Evolutionary conservation across 2,113 vertebrate species (phyloP), one percentile per base, ranked within the genome.

Genomic region (Pseudolaguvia tuberculata): DNA sequence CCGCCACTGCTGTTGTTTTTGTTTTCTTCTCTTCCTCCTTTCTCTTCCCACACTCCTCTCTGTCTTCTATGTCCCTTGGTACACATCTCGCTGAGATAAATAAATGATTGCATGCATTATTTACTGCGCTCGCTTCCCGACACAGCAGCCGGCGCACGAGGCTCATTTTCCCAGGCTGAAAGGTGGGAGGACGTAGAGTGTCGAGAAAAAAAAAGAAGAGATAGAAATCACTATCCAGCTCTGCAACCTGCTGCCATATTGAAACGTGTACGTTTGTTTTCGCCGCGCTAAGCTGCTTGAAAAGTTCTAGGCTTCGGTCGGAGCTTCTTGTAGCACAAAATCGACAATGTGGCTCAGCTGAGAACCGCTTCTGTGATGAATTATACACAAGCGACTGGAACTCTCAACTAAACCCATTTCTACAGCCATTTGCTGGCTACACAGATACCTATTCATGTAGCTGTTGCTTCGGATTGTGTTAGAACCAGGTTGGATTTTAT

Each of bases 401-500:
- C 45, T 76, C 63, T 14, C 66, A 58, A 75, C 70, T 58, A 23
- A 59, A 62, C 70, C 59, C 18, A 27, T 67, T 66, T 71, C 58
- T 57, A 18, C 55, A 48, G 78, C 23, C 62, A 71, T 74, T 27
- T 35, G 61, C 48, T 25, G 45, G 48, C 56, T 58, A 31, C 68
- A 65, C 75, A 78, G 72, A 85, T 85, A 71, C 58, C 79, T 76
- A 85, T 84, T 73, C 81, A 81, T 76, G 67, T 78, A 80, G 83
- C 80, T 81, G 73, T 66, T 82, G 83, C 58, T 79, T 87, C 83
- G 80, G 14, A 81, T 85, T 88, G 77, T 66, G 39, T 9, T 35
- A 35, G 3, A 70, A 82, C 48, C 39, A 3, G 55, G 83, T 85
- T 70, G 82, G 83, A 86, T 70, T 68, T 88, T 77, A 85, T 85